Evolutionary conservation across 2,888 invertebrate genomes (phyloP).

Genomic region (Trissolcus japonicus): DNA sequence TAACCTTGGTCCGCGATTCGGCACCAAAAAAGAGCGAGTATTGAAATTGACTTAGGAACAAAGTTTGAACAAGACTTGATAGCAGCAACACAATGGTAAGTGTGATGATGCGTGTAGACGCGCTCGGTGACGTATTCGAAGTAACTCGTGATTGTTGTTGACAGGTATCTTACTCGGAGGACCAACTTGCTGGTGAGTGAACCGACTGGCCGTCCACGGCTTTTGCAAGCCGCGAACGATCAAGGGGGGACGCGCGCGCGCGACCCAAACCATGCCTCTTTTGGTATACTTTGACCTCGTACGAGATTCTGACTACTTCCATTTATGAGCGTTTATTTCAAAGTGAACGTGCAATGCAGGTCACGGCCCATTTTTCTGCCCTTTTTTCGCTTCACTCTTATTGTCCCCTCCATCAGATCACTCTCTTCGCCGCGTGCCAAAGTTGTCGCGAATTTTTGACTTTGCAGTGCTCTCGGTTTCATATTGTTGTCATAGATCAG

Average conservation of each 20-base stretch:
- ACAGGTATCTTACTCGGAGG: slow-evolving; percentile 92
- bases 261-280: slow-evolving; percentile 65
- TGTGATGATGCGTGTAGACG: too few relatives aligned
- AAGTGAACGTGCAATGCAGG: slow-evolving; percentile 62
- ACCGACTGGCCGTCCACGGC: slow-evolving; percentile 73
- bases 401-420: slow-evolving; percentile 4
- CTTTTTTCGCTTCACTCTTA: slow-evolving; percentile 31
- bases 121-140: too few relatives aligned
- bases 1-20: too few relatives aligned
- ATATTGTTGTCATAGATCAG: too few relatives aligned
- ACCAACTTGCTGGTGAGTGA: slow-evolving; percentile 93
- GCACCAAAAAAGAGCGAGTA: too few relatives aligned
- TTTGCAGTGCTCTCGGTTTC: slow-evolving; percentile 4
- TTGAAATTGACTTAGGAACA: neutral
- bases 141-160: neutral
- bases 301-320: slow-evolving; percentile 62
- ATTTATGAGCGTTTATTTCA: slow-evolving; percentile 70
- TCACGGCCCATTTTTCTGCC: slow-evolving; percentile 33
- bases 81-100: slow-evolving; percentile 5
- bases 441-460: too few relatives aligned
- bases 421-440: too few relatives aligned
- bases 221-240: slow-evolving; percentile 67
- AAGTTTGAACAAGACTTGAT: neutral
- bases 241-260: slow-evolving; percentile 47
- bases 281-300: slow-evolving; percentile 67